Evolutionary conservation across 1,140 invertebrate genomes (phyloP), one percentile per base, ranked within the genome.

Genomic region (Ylistrum balloti): DNA sequence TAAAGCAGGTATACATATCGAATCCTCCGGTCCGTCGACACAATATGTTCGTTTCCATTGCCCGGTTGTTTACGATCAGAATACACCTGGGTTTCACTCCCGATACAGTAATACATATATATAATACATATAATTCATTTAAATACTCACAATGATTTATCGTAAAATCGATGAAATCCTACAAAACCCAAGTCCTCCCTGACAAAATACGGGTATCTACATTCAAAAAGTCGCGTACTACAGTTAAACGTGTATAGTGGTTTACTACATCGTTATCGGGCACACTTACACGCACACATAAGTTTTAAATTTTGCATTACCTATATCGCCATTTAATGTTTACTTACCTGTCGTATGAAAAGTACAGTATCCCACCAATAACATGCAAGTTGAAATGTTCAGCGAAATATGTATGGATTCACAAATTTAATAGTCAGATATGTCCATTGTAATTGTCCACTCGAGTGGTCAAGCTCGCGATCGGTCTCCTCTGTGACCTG

Each of bases 241-340:
- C 13, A 13, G 13, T 38, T 74, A 9, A n/a, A 74, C 9, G 11
- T 45, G 20, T 17, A 45, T 17, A 28, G n/a, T n/a, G 28, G n/a
- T 74, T 28, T 74, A n/a, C 56, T 28, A 48, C 45, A 48, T 48
- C 45, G 11, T 20, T 48, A n/a, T 74, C 56, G 56, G 56, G 28
- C 28, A 74, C 56, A 74, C 28, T 3, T 74, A n/a, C 56, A 3
- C 13, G 56, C 28, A 74, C 11, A 17, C 35, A 22, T 56, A 56
- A 22, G 56, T 74, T 74, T n/a, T 28, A 74, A n/a, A 74, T 28
- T n/a, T 28, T 17, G n/a, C n/a, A 28, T n/a, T 74, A 74, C 56
- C 56, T 74, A 74, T 45, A 45, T 74, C 56, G 56, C 56, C 56
- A 74, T 74, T n/a, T 74, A 74, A 74, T 74, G 56, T 74, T 74